phyloP scores from a whole-genome alignment of 2,113 vertebrate genomes.

The Chiloscyllium plagiosum region DNA sequence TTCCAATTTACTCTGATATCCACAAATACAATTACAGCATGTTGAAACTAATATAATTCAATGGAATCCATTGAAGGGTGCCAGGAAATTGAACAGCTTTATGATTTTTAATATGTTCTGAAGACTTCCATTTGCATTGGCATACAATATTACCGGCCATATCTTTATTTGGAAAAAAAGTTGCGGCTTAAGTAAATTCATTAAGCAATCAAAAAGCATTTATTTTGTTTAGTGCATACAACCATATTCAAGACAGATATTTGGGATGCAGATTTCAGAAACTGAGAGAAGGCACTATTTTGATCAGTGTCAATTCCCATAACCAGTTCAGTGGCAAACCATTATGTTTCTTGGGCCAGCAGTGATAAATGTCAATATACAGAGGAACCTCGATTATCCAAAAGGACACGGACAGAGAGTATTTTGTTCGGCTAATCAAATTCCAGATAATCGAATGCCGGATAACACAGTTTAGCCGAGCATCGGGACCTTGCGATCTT shows the following conservation, averaged over 20 bases:
- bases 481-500: too few species aligned
- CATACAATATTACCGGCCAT: background rate
- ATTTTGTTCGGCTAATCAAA: too few species aligned
- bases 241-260: background rate
- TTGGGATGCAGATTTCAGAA: background rate
- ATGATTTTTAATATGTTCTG: slow-evolving; percentile 21
- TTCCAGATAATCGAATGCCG: too few species aligned
- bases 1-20: background rate
- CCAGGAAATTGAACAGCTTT: background rate
- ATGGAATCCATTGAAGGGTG: slow-evolving; percentile 1
- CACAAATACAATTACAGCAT: slow-evolving; percentile 21
- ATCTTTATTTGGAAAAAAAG: background rate
- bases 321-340: background rate
- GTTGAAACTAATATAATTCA: slow-evolving; percentile 34
- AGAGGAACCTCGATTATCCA: too few species aligned
- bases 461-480: too few species aligned
- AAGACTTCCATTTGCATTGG: slow-evolving; percentile 2
- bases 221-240: background rate
- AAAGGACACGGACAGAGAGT: too few species aligned
- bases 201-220: background rate
- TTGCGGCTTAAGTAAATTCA: background rate
- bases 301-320: background rate
- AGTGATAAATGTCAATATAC: background rate
- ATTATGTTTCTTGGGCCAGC: background rate
- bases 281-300: background rate